Conservation (phyloP, 2,888 invertebrate genomes). For the Xylocampa areola region DNA sequence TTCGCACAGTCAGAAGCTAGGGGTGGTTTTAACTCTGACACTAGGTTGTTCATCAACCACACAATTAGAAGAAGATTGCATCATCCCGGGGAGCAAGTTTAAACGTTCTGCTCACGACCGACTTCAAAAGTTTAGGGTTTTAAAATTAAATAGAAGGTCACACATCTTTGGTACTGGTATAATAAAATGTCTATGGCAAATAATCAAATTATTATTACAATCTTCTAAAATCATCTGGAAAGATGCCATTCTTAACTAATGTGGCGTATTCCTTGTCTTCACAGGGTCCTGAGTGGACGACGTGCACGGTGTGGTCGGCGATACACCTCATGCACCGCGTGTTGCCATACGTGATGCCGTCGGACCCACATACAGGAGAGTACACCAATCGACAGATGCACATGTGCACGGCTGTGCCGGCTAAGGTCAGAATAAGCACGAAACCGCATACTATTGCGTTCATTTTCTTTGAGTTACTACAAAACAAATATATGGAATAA, state of each 20-base stretch:
- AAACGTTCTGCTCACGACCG: too few species aligned
- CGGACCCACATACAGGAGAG: constrained; percentile 7
- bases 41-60: too few species aligned
- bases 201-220: not conserved
- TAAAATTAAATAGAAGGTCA: too few species aligned
- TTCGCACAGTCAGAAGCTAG: too few species aligned
- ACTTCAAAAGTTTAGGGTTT: too few species aligned
- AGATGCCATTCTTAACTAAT: too few species aligned
- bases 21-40: too few species aligned
- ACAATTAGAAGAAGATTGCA: too few species aligned
- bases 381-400: not conserved
- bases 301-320: accelerated
- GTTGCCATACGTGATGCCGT: constrained; percentile 24
- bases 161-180: too few species aligned
- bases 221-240: too few species aligned
- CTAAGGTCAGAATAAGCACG: not conserved
- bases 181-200: too few species aligned
- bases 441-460: constrained; percentile 6
- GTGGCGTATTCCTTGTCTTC: not conserved
- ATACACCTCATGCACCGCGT: constrained; percentile 2
- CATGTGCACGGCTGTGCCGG: accelerated
- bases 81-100: too few species aligned
- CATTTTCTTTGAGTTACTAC: constrained; percentile 1
- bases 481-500: not conserved
- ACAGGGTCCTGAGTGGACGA: not conserved